Base-by-base conservation (phyloP, 2,888 invertebrate genomes). In the Dynastes hyllus region DNA sequence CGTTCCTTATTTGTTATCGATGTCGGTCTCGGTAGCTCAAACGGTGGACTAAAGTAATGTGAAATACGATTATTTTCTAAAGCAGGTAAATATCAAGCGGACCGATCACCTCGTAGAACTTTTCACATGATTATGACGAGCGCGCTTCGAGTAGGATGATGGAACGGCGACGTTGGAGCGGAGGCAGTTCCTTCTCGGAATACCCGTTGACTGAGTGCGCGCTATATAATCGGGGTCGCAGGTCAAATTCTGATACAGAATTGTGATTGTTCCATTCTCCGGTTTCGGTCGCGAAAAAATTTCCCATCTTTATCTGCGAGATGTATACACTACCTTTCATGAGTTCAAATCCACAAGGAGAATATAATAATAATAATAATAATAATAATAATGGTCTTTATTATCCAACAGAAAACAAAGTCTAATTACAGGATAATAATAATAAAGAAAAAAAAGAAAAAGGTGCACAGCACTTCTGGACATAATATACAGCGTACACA, bases 31-130 rank as follows among this genome's bases (percentile, higher is more conserved):
- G 45, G 45, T 45, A 45, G 45, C 45, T 1, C 45, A 45, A 45
- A 11, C 45, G 2, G 8, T 8, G 45, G 11, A 45, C 1, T 45
- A 45, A 45, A 45, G 45, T 58, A 63, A 37, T 8, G 29, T 29
- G 6, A 63, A 29, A 63, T 63, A 63, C 32, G 63, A 67, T 67
- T 67, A 67, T 67, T 67, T 67, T 67, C 73, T 40, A 73, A 73
- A 61, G 16, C 58, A 73, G 55, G 73, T 73, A 73, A 73, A 73
- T 73, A 73, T 73, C 73, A 58, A 55, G 73, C 73, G 58, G 58
- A 16, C 55, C 58, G 58, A 73, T 73, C 73, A 22, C 53, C n/a
- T 61, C 22, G 58, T n/a, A 37, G 22, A 11, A 45, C 9, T 70
- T 70, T 65, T 32, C 37, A 65, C 65, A 37, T 65, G 37, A 65